Percentiles rank a stretch among this genome's conserved stretches.
Evolutionary conservation across 2,888 invertebrate species (phyloP).

Genomic region (Apotomis capreana): DNA sequence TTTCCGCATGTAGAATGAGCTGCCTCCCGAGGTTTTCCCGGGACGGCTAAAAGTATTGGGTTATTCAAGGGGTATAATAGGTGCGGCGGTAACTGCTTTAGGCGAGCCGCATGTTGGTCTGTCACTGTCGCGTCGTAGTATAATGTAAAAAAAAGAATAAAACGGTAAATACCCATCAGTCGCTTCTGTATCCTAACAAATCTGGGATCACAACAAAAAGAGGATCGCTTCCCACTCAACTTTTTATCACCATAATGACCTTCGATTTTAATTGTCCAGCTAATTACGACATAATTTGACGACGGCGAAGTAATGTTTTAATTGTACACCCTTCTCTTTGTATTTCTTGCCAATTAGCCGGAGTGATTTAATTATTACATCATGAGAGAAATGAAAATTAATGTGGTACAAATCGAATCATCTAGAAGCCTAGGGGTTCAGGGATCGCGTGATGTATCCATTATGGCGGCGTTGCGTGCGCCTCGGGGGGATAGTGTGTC

Average conservation of each 20-base stretch:
- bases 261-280: conserved; percentile 75
- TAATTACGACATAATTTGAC: conserved; percentile 80
- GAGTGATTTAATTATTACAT: conserved; percentile 69
- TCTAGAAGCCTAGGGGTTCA: conserved; percentile 34
- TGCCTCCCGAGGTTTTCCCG: no score
- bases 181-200: conserved; percentile 50
- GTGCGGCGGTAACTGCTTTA: no score
- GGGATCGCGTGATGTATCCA: conserved; percentile 52
- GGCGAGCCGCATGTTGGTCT: no score
- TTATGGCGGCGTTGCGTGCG: conserved; percentile 61
- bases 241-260: conserved; percentile 75
- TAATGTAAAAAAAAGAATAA: no score
- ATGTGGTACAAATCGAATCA: conserved; percentile 48
- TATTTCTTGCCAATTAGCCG: conserved; percentile 67
- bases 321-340: conserved; percentile 71
- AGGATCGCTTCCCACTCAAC: conserved; percentile 71
- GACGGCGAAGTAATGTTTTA: conserved; percentile 78
- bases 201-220: conserved; percentile 63
- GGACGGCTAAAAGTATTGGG: no score
- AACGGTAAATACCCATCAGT: neutral
- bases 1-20: no score
- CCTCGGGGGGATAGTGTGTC: conserved; percentile 28
- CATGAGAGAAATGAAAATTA: conserved; percentile 50
- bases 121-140: no score
- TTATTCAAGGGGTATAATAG: no score